A percentile compares a stretch with the other conserved stretches of the same genome.
Conservation (phyloP, 2,888 invertebrate species). For the Ptycholaimellus sp. region DNA sequence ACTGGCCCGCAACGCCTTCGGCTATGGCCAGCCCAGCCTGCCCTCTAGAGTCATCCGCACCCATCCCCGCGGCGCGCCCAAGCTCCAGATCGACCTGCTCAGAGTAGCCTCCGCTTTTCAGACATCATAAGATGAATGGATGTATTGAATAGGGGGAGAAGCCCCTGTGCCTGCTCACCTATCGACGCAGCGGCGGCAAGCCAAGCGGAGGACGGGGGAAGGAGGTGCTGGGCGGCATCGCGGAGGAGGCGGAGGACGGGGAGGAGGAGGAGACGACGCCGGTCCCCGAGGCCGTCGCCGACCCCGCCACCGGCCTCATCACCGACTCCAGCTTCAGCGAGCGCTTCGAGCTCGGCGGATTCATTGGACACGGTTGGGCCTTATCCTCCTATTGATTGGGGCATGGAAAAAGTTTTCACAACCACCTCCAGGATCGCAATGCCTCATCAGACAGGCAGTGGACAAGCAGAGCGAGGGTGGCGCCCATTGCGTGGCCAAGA, state of each 20-base stretch:
- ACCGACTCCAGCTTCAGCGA: slow-evolving; percentile 10
- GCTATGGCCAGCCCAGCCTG: slow-evolving; percentile 71
- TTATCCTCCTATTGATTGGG: no score
- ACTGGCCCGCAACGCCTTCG: slow-evolving; percentile 64
- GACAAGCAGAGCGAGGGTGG: slow-evolving; percentile 43
- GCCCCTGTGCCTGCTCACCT: no score
- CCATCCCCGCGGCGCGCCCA: slow-evolving; percentile 33
- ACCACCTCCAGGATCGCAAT: no score
- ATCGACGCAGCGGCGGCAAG: not conserved
- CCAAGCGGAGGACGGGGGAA: slow-evolving; percentile 42
- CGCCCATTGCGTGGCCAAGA: slow-evolving; percentile 55
- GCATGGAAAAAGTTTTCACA: no score
- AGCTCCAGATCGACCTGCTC: slow-evolving; percentile 40
- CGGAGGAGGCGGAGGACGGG: slow-evolving; percentile 36
- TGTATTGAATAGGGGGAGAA: no score
- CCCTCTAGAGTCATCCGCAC: slow-evolving; percentile 31
- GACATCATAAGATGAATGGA: slow-evolving; percentile 36
- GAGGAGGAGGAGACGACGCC: slow-evolving; percentile 5
- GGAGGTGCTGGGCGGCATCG: slow-evolving; percentile 26
- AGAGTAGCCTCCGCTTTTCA: slow-evolving; percentile 28
- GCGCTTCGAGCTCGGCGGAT: slow-evolving; percentile 54
- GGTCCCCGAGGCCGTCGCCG: slow-evolving; percentile 8
- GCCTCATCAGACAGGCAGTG: slow-evolving; percentile 50
- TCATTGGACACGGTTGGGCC: slow-evolving; percentile 57
- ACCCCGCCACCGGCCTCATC: slow-evolving; percentile 10